Conservation (phyloP, 2,888 invertebrate species). For the Gastracanthus pulcherrimus region DNA sequence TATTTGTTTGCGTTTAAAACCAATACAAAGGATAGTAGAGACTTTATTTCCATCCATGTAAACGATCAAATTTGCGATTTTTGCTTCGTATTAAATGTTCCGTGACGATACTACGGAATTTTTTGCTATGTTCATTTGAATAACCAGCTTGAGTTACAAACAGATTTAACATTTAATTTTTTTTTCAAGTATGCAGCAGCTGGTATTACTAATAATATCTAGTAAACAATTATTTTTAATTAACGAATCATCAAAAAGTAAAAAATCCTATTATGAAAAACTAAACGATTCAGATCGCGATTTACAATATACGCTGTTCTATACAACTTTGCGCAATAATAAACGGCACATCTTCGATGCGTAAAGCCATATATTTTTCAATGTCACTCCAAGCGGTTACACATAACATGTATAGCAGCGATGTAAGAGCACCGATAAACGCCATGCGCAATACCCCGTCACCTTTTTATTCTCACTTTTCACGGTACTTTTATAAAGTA, state of each 20-base stretch:
- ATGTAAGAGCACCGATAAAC: conserved; percentile 19
- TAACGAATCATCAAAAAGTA: conserved; percentile 4
- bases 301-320: conserved; percentile 2
- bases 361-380: conserved; percentile 25
- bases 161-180: too few species aligned
- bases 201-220: background rate
- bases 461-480: conserved; percentile 40
- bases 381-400: conserved; percentile 2
- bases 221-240: background rate
- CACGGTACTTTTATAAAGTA: conserved; percentile 64
- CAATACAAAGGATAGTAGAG: background rate
- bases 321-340: conserved; percentile 14
- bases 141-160: too few species aligned
- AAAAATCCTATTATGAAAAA: background rate
- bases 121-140: too few species aligned
- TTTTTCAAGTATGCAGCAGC: too few species aligned
- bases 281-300: conserved; percentile 1
- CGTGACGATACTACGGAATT: too few species aligned
- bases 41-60: conserved; percentile 5
- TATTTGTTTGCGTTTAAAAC: background rate
- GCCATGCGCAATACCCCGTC: conserved; percentile 24
- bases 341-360: background rate
- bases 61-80: conserved; percentile 4
- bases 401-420: background rate
- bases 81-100: too few species aligned